Evolutionary conservation across 2,797 vertebrate genomes (phyloP), one percentile per base, ranked within the genome.

Genomic region (Muraenolepis orangiensis): DNA sequence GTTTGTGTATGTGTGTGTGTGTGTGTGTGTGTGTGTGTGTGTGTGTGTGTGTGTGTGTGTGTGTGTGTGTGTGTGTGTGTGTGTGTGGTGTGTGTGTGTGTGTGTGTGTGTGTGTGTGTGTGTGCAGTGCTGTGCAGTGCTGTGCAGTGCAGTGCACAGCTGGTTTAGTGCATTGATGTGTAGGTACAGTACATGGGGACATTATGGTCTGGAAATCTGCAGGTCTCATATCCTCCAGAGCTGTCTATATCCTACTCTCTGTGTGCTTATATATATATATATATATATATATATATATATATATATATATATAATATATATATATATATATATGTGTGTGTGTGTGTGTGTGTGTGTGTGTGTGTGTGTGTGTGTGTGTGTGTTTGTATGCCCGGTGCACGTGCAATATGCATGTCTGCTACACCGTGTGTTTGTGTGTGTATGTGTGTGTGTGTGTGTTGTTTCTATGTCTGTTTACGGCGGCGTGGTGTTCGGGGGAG

Each of bases 381-480:
- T 68, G 30, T 66, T 26, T 80, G 67, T 69, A 57, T 71, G 68
- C 74, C 57, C 75, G 42, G 67, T 70, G 71, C 20, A 51, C 72
- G 40, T 76, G 67, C 42, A n/a, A 32, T 11, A n/a, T 70, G n/a
- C 11, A 23, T 69, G 31, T 20, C 20, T 34, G 32, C 20, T n/a
- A n/a, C n/a, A n/a, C n/a, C 32, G 28, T 42, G n/a, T 42, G 23
- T 76, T 66, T 36, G 64, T 74, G 66, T 66, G 34, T 78, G 68
- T 32, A 26, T 68, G 74, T 51, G 4, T 11, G n/a, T 76, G 71
- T 69, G 30, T n/a, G 14, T 72, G 71, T 73, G 71, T 72, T 72
- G 73, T 23, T 86, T 84, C 82, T 73, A 38, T 76, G n/a, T 83
- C 46, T 89, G 85, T 87, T 85, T 85, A 85, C 84, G 46, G 8